Base-by-base conservation (phyloP, 2,113 vertebrate genomes). In the Ptychochromis oligacanthus region DNA sequence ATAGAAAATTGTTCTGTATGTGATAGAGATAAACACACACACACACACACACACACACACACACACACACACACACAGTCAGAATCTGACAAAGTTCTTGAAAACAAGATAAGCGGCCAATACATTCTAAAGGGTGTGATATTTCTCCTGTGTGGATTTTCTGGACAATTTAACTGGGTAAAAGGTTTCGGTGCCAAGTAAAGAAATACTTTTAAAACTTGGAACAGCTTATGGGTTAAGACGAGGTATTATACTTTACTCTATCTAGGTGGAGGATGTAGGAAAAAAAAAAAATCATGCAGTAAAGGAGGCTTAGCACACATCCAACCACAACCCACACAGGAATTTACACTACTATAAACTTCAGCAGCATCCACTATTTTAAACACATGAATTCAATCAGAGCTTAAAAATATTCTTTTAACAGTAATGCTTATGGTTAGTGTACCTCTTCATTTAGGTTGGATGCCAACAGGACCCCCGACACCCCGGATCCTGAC, bases 391-490 rank as follows among this genome's bases (percentile, higher is more conserved):
- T 26, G 22, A 22, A 15, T 75, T 55, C 10, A 31, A 67, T 31
- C 31, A 57, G 67, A 77, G 17, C n/a, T 43, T 15, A 17, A 3
- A 61, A 15, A 74, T 12, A 28, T 7, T 2, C 7, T n/a, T 49
- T 85, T 22, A 82, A 2, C 26, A 10, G 36, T 74, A 62, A 5
- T 49, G 54, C 6, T 13, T 62, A 20, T 54, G 26, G 64, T 80
- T 43, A 43, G 54, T 91, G 92, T 95, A 99, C 98, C 98, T 99
- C 98, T 93, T 99, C 98, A 81, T 99, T 99, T 85, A 99, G 96
- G 95, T 99, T 99, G 96, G 98, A 99, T 90, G 98, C 98, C 94
- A 99, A 93, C 77, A 99, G 97, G 78, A 99, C 98, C 55, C 97
- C 99, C 49, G 98, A 97, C 94, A 96, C 96, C 89, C 96, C 95